Conservation (phyloP, 1,140 invertebrate species). For the Heliconius hewitsoni region DNA sequence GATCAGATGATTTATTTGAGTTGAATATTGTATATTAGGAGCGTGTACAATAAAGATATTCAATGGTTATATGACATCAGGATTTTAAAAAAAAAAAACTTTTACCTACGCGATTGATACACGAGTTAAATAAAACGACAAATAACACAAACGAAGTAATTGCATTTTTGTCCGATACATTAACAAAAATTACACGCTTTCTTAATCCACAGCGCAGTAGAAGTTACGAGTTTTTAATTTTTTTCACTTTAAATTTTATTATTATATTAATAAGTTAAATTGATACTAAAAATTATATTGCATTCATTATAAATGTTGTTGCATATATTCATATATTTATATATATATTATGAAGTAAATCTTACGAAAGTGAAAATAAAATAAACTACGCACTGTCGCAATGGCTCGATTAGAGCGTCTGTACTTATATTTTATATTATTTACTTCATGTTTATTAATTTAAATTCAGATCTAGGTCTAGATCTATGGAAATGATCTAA, state of each 20-base stretch:
- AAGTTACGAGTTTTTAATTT: neutral
- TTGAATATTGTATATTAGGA: too few species aligned
- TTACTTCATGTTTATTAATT: neutral
- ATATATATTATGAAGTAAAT: neutral
- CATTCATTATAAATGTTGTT: neutral
- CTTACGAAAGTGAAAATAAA: neutral
- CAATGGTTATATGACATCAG: too few species aligned
- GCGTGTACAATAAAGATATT: too few species aligned
- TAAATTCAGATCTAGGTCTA: too few species aligned
- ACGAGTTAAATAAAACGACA: neutral
- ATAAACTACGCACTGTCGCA: neutral
- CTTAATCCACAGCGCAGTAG: neutral
- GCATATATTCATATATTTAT: neutral
- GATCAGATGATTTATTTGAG: too few species aligned
- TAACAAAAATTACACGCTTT: conserved; percentile 14
- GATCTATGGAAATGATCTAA: too few species aligned
- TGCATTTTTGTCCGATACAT: neutral
- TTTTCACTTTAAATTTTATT: neutral
- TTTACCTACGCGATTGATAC: too few species aligned
- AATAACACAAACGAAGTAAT: neutral
- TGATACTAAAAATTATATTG: conserved; percentile 1
- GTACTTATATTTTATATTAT: neutral
- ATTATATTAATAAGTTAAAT: conserved; percentile 4
- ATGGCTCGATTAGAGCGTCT: neutral
- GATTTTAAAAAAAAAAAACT: too few species aligned